These are phyloP conservation scores for Conomelus anceps DNA, from an alignment of 2,888 invertebrate species.

Conservation along the genomic window DNA sequence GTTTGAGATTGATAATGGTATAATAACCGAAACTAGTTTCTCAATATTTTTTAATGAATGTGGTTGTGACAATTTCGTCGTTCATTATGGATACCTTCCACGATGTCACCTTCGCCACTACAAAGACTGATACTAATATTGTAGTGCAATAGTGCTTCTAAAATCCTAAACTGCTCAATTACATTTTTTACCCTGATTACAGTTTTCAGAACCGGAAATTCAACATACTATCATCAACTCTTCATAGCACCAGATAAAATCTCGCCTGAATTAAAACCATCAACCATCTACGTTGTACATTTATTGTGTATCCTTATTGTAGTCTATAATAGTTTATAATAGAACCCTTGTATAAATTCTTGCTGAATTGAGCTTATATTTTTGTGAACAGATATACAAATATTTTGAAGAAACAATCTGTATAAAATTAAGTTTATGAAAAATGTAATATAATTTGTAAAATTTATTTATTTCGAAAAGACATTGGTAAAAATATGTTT, in stretches of 20 bases:
- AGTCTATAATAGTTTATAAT: not conserved
- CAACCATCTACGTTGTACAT: not conserved
- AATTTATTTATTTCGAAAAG: not conserved
- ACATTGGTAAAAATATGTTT: not conserved
- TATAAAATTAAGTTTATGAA: not conserved
- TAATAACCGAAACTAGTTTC: no score
- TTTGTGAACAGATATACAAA: not conserved
- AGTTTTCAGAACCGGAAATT: not conserved
- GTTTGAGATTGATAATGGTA: no score
- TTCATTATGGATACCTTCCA: no score
- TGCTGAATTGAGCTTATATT: not conserved
- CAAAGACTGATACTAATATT: no score
- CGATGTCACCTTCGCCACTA: no score
- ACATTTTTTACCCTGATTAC: not conserved
- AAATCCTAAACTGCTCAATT: no score
- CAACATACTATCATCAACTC: not conserved
- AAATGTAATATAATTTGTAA: not conserved
- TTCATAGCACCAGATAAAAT: not conserved
- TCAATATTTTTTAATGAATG: no score
- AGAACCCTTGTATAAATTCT: not conserved
- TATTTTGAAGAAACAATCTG: not conserved
- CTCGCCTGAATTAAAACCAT: not conserved
- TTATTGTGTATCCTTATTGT: not conserved
- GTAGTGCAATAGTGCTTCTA: no score
- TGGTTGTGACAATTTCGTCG: no score